Evolutionary conservation across 2,113 vertebrate genomes (phyloP).

Genomic region (Forbesichthys agassizii): DNA sequence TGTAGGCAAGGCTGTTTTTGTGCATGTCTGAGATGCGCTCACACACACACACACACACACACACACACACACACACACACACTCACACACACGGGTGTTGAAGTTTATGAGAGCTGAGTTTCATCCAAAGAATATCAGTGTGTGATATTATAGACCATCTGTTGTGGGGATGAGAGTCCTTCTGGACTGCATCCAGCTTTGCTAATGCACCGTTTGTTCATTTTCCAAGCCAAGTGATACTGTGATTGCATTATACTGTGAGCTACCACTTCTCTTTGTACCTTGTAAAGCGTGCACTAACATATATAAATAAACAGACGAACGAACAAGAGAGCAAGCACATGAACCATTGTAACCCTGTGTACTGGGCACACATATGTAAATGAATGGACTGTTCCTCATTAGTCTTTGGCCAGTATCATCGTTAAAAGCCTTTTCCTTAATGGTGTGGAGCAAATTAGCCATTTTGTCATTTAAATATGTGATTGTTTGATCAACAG

Average conservation of each 20-base stretch:
- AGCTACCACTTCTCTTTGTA: constrained; percentile 17
- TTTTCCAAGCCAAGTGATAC: constrained; percentile 45
- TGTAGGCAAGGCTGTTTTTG: not conserved
- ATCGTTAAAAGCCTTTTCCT: too few relatives aligned
- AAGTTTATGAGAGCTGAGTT: constrained; percentile 39
- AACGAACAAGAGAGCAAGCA: too few relatives aligned
- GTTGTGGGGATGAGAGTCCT: constrained; percentile 51
- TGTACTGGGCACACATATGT: too few relatives aligned
- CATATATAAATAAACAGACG: constrained; percentile 32
- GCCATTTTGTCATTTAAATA: too few relatives aligned
- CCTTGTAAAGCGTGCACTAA: constrained; percentile 32
- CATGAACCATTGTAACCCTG: too few relatives aligned
- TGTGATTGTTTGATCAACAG: too few relatives aligned
- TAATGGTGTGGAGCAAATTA: too few relatives aligned
- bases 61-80: not conserved
- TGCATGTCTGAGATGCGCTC: not conserved
- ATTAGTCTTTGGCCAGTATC: too few relatives aligned
- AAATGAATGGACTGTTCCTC: too few relatives aligned
- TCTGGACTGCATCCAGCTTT: constrained; percentile 60
- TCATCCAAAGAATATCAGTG: constrained; percentile 55
- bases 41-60: not conserved
- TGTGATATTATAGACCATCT: constrained; percentile 60
- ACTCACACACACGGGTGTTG: constrained; percentile 17
- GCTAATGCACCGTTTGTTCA: constrained; percentile 61
- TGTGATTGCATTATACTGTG: constrained; percentile 33